Conservation (phyloP, 2,113 vertebrate species). For the Oceanodroma tethys region DNA sequence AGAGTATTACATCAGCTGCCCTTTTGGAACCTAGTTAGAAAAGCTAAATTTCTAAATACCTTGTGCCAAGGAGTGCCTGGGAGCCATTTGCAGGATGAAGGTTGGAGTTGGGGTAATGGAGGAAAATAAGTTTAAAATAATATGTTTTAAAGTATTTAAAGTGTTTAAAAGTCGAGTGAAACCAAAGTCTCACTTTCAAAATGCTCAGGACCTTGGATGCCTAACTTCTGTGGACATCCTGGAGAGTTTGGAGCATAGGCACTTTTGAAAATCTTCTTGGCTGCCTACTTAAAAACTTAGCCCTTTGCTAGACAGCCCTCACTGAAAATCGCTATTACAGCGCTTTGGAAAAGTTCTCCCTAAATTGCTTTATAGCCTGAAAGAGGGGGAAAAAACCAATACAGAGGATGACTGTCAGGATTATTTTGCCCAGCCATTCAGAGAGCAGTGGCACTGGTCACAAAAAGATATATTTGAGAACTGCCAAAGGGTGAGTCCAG, state of each 20-base stretch:
- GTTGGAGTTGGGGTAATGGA: neutral
- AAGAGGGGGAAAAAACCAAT: accelerated
- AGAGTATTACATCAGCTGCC: neutral
- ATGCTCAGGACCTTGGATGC: neutral
- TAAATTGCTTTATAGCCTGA: neutral
- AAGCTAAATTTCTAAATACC: neutral
- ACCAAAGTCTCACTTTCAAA: neutral
- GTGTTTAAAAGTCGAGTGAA: neutral
- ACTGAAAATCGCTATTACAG: neutral
- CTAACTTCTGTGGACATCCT: neutral
- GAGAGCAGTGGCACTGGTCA: neutral
- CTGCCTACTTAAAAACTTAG: neutral
- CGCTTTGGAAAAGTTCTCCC: neutral
- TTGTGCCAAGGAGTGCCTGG: neutral
- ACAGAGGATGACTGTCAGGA: neutral
- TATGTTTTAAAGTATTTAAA: neutral
- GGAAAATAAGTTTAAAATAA: neutral
- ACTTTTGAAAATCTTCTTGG: neutral
- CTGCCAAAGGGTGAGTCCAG: neutral
- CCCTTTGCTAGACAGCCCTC: neutral
- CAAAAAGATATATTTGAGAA: neutral
- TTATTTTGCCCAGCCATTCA: neutral
- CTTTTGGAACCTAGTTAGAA: neutral
- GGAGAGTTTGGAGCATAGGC: neutral
- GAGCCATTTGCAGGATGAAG: neutral